Percentiles rank a stretch among this genome's conserved stretches.
Conservation (phyloP, 1,140 invertebrate species). For the Pantala flavescens region DNA sequence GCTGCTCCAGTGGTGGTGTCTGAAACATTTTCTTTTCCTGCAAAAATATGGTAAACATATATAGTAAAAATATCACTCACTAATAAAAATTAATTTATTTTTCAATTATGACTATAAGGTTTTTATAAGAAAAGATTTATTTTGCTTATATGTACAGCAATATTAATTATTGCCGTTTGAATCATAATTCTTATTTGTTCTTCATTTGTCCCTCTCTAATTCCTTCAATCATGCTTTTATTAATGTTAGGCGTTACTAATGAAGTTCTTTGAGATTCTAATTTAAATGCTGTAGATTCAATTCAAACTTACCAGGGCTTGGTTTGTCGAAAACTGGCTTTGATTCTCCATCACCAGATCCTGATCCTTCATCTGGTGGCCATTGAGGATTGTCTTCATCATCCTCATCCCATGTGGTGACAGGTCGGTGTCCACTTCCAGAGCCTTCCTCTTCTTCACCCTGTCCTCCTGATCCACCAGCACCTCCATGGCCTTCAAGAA, state of each 20-base stretch:
- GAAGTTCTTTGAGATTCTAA: no score
- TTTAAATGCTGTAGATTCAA: no score
- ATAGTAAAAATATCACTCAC: neutral
- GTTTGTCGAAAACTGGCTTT: neutral
- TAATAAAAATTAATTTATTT: neutral
- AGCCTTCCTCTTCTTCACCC: constrained; percentile 20
- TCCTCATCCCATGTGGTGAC: constrained; percentile 18
- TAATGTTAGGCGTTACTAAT: no score
- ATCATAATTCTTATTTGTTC: no score
- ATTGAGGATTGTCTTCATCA: constrained; percentile 28
- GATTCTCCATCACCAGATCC: constrained; percentile 31
- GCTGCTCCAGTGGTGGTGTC: neutral
- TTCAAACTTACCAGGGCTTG: neutral
- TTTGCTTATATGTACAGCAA: no score
- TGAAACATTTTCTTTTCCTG: neutral
- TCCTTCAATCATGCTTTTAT: no score
- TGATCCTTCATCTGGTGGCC: constrained; percentile 30
- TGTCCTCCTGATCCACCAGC: neutral
- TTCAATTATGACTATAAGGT: neutral
- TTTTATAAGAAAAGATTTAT: no score
- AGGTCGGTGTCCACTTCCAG: constrained; percentile 23
- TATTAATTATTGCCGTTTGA: no score
- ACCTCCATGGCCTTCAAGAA: constrained; percentile 27
- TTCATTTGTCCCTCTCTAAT: no score
- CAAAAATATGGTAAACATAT: no score